Evolutionary conservation across 2,888 invertebrate species (phyloP), one percentile per base, ranked within the genome.

Genomic region (Brachyptera putata): DNA sequence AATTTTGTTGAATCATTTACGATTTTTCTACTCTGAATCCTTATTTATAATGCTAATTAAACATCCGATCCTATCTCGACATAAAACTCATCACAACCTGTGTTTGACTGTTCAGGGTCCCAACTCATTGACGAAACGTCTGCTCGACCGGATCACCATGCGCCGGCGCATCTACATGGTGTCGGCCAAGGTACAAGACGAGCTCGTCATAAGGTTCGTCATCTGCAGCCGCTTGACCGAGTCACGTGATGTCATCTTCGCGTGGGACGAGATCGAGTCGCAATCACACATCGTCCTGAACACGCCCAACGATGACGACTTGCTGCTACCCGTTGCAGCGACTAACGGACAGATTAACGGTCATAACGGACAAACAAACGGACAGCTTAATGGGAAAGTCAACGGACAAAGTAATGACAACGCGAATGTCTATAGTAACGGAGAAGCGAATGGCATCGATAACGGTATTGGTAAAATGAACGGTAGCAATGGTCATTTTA

Each of bases 131-230:
- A 93, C 90, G 0, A 86, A 86, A 68, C 74, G 79, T 46, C 75
- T 96, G 26, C 71, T 93, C 53, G 85, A 87, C 58, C 82, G 80
- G 58, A 77, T 96, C 49, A 89, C 85, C 64, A 83, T 83, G 36
- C 82, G 88, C 60, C 89, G 87, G 68, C 83, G 87, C 65, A 83
- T 96, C 58, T 94, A 89, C 70, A 80, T 95, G 72, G 87, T 92
- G 39, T 88, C 92, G 3, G 88, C 90, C 1, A 83, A 80, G 48
- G 84, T 85, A 66, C 80, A 80, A 25, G 84, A 82, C 0, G 80
- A 80, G 60, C 84, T 84, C 68, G 83, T 93, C 46, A 79, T 95
- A 26, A 79, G 96, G 46, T 91, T 95, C 70, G 91, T 86, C 0
- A 77, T 95, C 1, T 91, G 93, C 71, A 89, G 91, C 49, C 79